A percentile compares a stretch with the other conserved stretches of the same genome.
Evolutionary conservation across 1,140 invertebrate species (phyloP).

Genomic region (Calephelis nemesis): DNA sequence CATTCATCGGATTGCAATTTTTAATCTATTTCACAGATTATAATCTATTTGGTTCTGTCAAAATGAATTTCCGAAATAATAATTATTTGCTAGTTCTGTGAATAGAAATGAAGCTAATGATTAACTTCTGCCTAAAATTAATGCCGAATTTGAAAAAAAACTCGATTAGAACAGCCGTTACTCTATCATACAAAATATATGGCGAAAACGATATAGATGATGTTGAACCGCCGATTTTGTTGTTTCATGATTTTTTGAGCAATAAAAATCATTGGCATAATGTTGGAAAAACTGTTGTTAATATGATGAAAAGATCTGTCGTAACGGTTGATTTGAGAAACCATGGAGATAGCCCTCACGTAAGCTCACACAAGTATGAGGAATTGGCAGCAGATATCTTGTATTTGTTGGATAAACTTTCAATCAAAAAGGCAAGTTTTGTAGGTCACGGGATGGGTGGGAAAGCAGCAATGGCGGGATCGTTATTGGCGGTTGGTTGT

Average conservation of each 20-base stretch:
- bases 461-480: constrained; percentile 88
- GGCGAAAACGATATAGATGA: constrained; percentile 32
- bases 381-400: constrained; percentile 87
- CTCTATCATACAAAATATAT: constrained; percentile 49
- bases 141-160: constrained; percentile 6
- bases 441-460: constrained; percentile 97
- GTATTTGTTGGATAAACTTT: constrained; percentile 82
- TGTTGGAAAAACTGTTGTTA: constrained; percentile 86
- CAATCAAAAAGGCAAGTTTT: constrained; percentile 82
- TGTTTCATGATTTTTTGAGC: constrained; percentile 92
- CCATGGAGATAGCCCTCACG: constrained; percentile 94
- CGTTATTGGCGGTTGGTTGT: constrained; percentile 81
- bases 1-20: no score
- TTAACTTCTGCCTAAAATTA: constrained; percentile 15
- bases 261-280: constrained; percentile 90
- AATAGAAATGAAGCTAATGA: constrained; percentile 6
- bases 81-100: background rate
- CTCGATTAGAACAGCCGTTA: constrained; percentile 35
- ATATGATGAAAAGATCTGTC: constrained; percentile 83
- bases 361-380: constrained; percentile 84
- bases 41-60: background rate
- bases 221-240: constrained; percentile 83
- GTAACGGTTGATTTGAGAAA: constrained; percentile 92
- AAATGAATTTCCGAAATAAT: background rate
- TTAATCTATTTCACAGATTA: no score